Percentiles rank a stretch among this genome's conserved stretches.
phyloP scores from a whole-genome alignment of 2,113 vertebrate species.

The Tenrec ecaudatus region DNA sequence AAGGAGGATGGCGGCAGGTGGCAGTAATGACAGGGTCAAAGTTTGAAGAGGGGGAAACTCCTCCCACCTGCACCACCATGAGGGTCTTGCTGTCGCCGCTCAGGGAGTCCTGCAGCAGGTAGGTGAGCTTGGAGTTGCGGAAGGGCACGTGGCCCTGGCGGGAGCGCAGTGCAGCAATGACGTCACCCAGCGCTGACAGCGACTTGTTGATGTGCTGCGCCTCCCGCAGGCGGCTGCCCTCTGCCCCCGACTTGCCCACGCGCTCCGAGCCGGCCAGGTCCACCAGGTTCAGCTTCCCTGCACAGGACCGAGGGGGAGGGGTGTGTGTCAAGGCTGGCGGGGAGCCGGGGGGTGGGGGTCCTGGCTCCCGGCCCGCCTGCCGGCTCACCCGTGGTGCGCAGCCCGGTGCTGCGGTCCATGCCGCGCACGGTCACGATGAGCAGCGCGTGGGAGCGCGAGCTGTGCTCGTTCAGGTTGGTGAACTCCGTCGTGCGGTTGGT shows the following conservation, averaged over 20 bases:
- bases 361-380: rapidly evolving
- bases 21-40: background rate
- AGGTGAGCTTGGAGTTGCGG: conserved; percentile 98
- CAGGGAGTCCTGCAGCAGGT: conserved; percentile 98
- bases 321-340: background rate
- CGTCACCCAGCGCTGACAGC: conserved; percentile 94
- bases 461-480: conserved; percentile 97
- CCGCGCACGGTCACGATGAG: conserved; percentile 93
- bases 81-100: conserved; percentile 98
- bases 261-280: conserved; percentile 97
- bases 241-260: conserved; percentile 94
- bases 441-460: conserved; percentile 96
- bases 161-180: conserved; percentile 95
- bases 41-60: background rate
- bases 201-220: conserved; percentile 99
- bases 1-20: background rate
- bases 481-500: conserved; percentile 94
- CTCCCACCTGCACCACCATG: conserved; percentile 96
- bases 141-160: conserved; percentile 96
- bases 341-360: rapidly evolving
- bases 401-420: conserved; percentile 92
- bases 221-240: conserved; percentile 94
- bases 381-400: conserved; percentile 91
- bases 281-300: conserved; percentile 97
- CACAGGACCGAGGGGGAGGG: background rate